A percentile compares a stretch with the other conserved stretches of the same genome.
Evolutionary conservation across 2,888 invertebrate species (phyloP).

Genomic region (Platerodrilus igneus): DNA sequence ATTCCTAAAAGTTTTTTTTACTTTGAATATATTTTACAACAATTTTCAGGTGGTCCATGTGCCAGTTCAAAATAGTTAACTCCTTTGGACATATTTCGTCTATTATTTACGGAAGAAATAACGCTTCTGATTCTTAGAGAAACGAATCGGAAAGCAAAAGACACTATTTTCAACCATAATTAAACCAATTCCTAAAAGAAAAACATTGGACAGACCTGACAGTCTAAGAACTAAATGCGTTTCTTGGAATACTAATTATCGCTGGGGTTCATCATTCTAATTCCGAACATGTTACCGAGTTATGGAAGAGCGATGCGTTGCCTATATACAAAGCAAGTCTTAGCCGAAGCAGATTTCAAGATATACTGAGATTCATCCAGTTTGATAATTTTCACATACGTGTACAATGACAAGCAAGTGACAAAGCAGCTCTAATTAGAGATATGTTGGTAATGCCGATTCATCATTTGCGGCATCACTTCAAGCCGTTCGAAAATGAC

Average conservation of each 20-base stretch:
- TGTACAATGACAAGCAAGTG: slow-evolving; percentile 3
- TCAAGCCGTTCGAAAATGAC: slow-evolving; percentile 10
- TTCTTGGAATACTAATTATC: background rate
- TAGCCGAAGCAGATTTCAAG: slow-evolving; percentile 3
- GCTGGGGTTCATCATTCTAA: slow-evolving; percentile 6
- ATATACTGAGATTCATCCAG: slow-evolving; percentile 9
- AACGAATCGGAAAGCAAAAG: no score
- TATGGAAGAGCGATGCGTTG: slow-evolving; percentile 10
- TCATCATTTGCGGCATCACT: slow-evolving; percentile 1
- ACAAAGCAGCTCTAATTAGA: slow-evolving; percentile 12
- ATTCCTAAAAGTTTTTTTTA: no score
- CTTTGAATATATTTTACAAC: no score
- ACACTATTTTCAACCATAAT: no score
- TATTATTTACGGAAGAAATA: no score
- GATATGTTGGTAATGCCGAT: slow-evolving; percentile 13
- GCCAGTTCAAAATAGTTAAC: no score
- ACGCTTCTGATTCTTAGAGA: no score
- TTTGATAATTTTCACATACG: slow-evolving; percentile 13
- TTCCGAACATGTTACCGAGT: slow-evolving; percentile 6
- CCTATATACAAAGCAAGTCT: slow-evolving; percentile 6
- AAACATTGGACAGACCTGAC: no score
- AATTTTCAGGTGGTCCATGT: no score
- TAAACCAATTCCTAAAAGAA: no score
- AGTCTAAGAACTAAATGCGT: no score
- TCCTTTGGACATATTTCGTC: no score